phyloP scores from a whole-genome alignment of 2,797 vertebrate species.

The Simalia tracyae region DNA sequence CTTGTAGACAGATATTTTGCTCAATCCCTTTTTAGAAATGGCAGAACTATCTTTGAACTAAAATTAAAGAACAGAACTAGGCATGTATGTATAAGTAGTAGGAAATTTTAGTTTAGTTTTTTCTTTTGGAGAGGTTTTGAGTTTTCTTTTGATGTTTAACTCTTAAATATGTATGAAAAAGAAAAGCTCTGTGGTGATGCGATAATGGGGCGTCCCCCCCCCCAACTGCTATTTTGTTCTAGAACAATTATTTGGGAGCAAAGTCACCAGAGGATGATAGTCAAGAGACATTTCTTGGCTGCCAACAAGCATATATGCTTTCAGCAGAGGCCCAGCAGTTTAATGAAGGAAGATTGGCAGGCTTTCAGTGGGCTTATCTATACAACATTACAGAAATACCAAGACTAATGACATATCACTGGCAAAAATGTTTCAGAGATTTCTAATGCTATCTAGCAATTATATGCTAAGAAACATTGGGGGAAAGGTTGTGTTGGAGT shows the following conservation, averaged over 20 bases:
- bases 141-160: neutral
- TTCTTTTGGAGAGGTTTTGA: neutral
- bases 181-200: neutral
- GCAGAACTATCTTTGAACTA: neutral
- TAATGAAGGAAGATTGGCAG: slow-evolving; percentile 47
- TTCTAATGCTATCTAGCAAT: slow-evolving; percentile 42
- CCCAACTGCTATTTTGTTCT: slow-evolving; percentile 2
- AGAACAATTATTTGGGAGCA: slow-evolving; percentile 37
- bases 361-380: slow-evolving; percentile 49
- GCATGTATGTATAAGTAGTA: neutral
- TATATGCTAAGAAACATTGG: slow-evolving; percentile 37
- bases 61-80: neutral
- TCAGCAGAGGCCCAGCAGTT: slow-evolving; percentile 40
- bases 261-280: slow-evolving; percentile 9
- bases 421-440: slow-evolving; percentile 53
- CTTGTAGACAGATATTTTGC: neutral
- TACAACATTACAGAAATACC: slow-evolving; percentile 55
- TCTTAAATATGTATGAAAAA: neutral
- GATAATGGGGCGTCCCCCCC: neutral
- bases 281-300: slow-evolving; percentile 48
- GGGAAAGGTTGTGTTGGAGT: slow-evolving; percentile 26
- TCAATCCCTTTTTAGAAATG: neutral
- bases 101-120: neutral
- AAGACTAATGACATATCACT: slow-evolving; percentile 8
- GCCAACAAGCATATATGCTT: slow-evolving; percentile 47